phyloP scores from a whole-genome alignment of 2,113 vertebrate species.

The Laterallus jamaicensis region DNA sequence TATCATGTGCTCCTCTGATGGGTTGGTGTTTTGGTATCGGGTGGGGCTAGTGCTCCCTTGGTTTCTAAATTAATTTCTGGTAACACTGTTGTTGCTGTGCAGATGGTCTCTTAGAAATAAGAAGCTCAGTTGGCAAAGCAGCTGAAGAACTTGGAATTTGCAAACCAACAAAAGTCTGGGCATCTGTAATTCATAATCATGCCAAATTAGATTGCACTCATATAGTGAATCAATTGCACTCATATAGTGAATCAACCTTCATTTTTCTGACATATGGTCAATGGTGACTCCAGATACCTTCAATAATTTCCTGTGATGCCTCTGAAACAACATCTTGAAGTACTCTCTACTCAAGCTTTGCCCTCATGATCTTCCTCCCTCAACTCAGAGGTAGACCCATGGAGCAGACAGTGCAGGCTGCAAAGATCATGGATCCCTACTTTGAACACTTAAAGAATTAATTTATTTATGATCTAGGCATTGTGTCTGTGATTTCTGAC shows the following conservation, averaged over 20 bases:
- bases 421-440: neutral
- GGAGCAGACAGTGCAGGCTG: neutral
- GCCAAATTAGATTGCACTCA: constrained; percentile 4
- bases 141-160: neutral
- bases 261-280: neutral
- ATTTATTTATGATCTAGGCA: constrained; percentile 13
- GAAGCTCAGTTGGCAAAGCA: neutral
- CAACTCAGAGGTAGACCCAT: neutral
- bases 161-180: neutral
- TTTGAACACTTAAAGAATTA: neutral
- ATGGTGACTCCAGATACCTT: constrained; percentile 22
- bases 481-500: neutral
- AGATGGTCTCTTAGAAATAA: neutral
- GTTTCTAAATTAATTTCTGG: neutral
- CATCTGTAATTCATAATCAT: constrained; percentile 7
- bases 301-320: neutral
- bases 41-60: neutral
- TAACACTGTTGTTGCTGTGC: neutral
- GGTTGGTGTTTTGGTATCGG: neutral
- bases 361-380: neutral
- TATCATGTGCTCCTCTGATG: fast-evolving
- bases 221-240: neutral
- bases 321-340: constrained; percentile 20
- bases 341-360: neutral
- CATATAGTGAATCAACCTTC: neutral